Conservation (phyloP, 2,797 vertebrate genomes). For the Anas acuta region DNA sequence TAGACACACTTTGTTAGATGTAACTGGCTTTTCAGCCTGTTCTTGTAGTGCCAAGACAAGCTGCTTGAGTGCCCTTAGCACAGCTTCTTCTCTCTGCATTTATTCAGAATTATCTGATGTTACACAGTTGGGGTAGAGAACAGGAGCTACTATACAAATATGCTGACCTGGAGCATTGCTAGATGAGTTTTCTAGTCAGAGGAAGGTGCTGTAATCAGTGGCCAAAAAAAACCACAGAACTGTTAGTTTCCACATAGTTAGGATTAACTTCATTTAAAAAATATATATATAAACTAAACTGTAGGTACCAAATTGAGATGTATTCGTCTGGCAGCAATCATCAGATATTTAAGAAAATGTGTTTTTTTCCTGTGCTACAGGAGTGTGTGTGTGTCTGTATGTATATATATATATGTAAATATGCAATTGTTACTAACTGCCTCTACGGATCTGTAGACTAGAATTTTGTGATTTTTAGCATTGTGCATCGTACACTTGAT, state of each 20-base stretch:
- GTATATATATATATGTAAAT: neutral
- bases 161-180: neutral
- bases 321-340: neutral
- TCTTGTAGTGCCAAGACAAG: neutral
- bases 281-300: neutral
- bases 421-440: neutral
- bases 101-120: neutral
- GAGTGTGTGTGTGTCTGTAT: neutral
- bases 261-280: neutral
- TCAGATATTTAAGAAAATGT: neutral
- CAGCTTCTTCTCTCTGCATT: accelerated
- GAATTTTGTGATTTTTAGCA: neutral
- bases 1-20: neutral
- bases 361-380: neutral
- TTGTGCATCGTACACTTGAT: neutral
- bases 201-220: neutral
- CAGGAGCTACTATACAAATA: neutral
- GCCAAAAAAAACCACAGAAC: neutral
- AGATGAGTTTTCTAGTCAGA: neutral
- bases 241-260: neutral
- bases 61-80: neutral
- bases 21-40: neutral
- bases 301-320: neutral
- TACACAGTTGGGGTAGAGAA: neutral
- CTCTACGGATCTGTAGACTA: neutral